Percentiles rank a stretch among this genome's conserved stretches.
These are phyloP conservation scores for Pachypsylla venusta DNA, from an alignment of 1,140 invertebrate genomes.

Conservation along the genomic window DNA sequence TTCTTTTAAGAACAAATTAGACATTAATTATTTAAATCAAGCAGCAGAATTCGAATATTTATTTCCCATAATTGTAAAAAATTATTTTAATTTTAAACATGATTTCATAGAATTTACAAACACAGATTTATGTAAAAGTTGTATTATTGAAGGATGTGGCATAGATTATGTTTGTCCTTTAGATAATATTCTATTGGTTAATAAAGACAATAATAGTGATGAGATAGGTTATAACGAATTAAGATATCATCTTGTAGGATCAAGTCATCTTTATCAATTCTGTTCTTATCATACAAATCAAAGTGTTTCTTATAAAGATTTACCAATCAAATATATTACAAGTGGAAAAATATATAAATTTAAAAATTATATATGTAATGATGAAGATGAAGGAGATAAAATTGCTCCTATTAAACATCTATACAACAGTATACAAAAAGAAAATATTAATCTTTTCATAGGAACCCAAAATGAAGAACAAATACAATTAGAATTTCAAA, in stretches of 20 bases:
- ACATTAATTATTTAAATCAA: slow-evolving; percentile 44
- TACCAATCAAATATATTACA: slow-evolving; percentile 45
- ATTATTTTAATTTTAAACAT: slow-evolving; percentile 31
- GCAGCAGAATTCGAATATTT: slow-evolving; percentile 47
- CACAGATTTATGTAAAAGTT: slow-evolving; percentile 47
- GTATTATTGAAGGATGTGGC: slow-evolving; percentile 49
- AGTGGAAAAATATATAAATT: slow-evolving; percentile 45
- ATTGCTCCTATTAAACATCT: slow-evolving; percentile 32
- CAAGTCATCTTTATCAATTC: slow-evolving; percentile 42
- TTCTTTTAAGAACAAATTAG: slow-evolving; percentile 39
- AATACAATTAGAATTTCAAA: slow-evolving; percentile 33
- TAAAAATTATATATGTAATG: slow-evolving; percentile 15
- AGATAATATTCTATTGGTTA: slow-evolving; percentile 28
- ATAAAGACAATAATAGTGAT: background rate
- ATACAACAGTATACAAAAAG: slow-evolving; percentile 43
- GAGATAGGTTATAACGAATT: background rate
- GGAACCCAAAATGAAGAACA: slow-evolving; percentile 31
- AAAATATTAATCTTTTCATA: slow-evolving; percentile 40
- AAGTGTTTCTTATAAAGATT: slow-evolving; percentile 33
- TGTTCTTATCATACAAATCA: slow-evolving; percentile 46
- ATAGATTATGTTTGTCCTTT: slow-evolving; percentile 26
- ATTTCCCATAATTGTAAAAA: slow-evolving; percentile 37
- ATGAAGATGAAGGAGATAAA: slow-evolving; percentile 18
- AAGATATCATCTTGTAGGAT: slow-evolving; percentile 38
- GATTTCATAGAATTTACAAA: slow-evolving; percentile 41